Percentiles rank a stretch among this genome's conserved stretches.
Conservation (phyloP, 1,140 invertebrate genomes). For the Achroia grisella region DNA sequence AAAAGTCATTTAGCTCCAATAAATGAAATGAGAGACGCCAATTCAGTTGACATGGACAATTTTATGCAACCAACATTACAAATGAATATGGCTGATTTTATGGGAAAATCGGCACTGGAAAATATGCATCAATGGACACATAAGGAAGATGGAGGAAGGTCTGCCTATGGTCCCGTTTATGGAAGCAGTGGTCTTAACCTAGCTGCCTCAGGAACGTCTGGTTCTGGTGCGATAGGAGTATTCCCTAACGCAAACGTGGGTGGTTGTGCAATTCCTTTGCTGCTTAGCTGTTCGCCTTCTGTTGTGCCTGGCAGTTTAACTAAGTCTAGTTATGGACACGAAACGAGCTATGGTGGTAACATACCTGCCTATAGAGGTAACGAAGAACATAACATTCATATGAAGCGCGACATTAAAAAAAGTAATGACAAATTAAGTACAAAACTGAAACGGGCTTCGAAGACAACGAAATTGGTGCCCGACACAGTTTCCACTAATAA, state of each 20-base stretch:
- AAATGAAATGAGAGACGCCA: slow-evolving; percentile 9
- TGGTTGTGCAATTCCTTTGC: slow-evolving; percentile 46
- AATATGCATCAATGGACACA: slow-evolving; percentile 15
- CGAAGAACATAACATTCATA: slow-evolving; percentile 37
- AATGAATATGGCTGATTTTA: slow-evolving; percentile 19
- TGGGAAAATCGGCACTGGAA: slow-evolving; percentile 17
- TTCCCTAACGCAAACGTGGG: slow-evolving; percentile 50
- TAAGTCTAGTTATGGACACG: slow-evolving; percentile 28
- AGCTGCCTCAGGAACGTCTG: slow-evolving; percentile 1
- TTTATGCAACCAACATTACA: slow-evolving; percentile 29
- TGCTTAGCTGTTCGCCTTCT: slow-evolving; percentile 54
- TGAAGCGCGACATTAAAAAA: slow-evolving; percentile 39
- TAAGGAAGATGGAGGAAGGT: slow-evolving; percentile 13
- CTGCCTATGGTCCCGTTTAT: slow-evolving; percentile 13
- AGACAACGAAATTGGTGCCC: slow-evolving; percentile 5
- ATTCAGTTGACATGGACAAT: slow-evolving; percentile 20
- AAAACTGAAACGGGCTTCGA: slow-evolving; percentile 2
- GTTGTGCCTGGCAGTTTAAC: slow-evolving; percentile 51
- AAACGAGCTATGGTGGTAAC: slow-evolving; percentile 14
- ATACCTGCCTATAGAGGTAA: slow-evolving; percentile 34
- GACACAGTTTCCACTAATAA: neutral
- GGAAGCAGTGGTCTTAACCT: neutral
- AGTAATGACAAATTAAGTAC: slow-evolving; percentile 13
- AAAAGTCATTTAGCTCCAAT: no score
- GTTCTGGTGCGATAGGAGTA: slow-evolving; percentile 37